Evolutionary conservation across 2,888 invertebrate genomes (phyloP).

Genomic region (Acrobeloides nanus): DNA sequence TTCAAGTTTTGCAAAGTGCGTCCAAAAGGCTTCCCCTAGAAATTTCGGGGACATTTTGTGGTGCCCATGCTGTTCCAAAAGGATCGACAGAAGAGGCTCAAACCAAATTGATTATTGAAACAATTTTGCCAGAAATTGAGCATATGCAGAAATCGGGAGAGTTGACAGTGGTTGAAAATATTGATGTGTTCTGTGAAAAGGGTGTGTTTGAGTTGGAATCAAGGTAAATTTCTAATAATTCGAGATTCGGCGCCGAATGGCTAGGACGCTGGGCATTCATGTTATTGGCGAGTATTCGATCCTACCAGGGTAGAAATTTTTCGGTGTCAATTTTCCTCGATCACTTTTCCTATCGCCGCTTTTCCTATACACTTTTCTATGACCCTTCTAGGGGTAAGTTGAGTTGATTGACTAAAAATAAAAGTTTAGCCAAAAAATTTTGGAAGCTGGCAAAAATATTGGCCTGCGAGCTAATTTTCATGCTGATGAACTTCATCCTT

Average conservation of each 20-base stretch:
- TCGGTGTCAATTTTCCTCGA: too few relatives aligned
- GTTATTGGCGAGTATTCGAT: too few relatives aligned
- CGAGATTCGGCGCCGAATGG: too few relatives aligned
- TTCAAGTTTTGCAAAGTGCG: conserved; percentile 25
- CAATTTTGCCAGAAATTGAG: conserved; percentile 58
- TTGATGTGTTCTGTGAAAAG: conserved; percentile 64
- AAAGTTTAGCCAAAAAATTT: conserved; percentile 56
- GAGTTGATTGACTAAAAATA: too few relatives aligned
- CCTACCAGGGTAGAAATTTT: too few relatives aligned
- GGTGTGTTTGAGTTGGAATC: conserved; percentile 59
- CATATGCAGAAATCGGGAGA: conserved; percentile 28
- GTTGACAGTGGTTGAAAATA: conserved; percentile 56
- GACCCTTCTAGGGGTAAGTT: too few relatives aligned
- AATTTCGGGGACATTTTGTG: conserved; percentile 62
- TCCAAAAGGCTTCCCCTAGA: conserved; percentile 55
- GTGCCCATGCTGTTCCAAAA: conserved; percentile 63
- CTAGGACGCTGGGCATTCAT: too few relatives aligned
- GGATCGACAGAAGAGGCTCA: conserved; percentile 58
- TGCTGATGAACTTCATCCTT: conserved; percentile 61
- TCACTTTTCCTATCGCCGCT: too few relatives aligned
- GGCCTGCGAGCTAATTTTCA: conserved; percentile 62
- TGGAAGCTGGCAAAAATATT: conserved; percentile 57
- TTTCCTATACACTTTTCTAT: too few relatives aligned
- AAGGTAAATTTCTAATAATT: too few relatives aligned
- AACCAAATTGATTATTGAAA: conserved; percentile 57